Evolutionary conservation across 2,888 invertebrate genomes (phyloP), one percentile per base, ranked within the genome.

Genomic region (Drosophila birchii): DNA sequence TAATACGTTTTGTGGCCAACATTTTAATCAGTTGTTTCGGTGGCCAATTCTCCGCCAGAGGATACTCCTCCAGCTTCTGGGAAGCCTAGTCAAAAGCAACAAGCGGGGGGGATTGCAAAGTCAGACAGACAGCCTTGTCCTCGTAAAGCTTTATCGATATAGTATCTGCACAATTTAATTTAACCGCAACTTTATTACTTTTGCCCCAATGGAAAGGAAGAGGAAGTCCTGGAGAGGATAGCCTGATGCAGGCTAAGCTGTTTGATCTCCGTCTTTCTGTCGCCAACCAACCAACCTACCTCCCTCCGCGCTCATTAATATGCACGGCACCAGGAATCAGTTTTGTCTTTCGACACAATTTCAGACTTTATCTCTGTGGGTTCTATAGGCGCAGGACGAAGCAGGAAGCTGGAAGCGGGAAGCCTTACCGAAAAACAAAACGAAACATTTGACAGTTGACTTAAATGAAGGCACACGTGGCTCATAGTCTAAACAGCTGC

Each of bases 401-500:
- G 7, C n/a, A 12, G 29, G 7, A 3, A 38, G 32, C 9, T n/a
- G 47, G 16, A 3, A 29, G n/a, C 5, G 29, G 9, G 14, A 3
- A 20, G 18, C 23, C 16, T 16, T 43, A 18, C 54, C 18, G 11
- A 38, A 62, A 66, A 70, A 70, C 67, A 68, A 68, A 68, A 62
- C 61, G 61, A 60, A 62, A 57, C 68, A 68, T 68, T 68, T 68
- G 68, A 68, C 68, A 81, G 85, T 87, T 73, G 87, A 78, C 78
- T 89, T 69, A 79, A 89, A 85, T 79, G 76, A 89, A 79, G 69
- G 57, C 89, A 89, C 89, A 88, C 89, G 87, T 89, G 89, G 88
- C 84, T 78, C 62, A 76, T 34, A 80, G 66, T 80, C 67, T 74
- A 76, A 88, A 88, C 83, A 83, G 88, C 86, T 88, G 83, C 58